Conservation (phyloP, 2,797 vertebrate species). For the Sus cebifrons region DNA sequence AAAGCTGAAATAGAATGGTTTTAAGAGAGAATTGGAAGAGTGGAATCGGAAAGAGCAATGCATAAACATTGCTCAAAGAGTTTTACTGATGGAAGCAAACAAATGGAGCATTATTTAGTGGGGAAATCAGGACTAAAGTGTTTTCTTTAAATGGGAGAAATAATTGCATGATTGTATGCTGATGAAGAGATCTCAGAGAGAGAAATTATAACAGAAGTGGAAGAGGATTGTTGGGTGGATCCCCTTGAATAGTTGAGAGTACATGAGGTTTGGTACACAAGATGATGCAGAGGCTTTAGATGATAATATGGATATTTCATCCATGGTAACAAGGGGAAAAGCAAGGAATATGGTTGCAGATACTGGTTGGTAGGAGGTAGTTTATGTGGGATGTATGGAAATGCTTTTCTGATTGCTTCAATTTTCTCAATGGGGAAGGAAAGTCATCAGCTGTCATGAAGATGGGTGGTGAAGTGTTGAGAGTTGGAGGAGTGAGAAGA, state of each 20-base stretch:
- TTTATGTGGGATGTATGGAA: neutral
- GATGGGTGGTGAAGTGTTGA: neutral
- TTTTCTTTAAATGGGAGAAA: neutral
- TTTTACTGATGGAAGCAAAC: slow-evolving; percentile 37
- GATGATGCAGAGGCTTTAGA: neutral
- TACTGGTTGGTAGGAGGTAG: neutral
- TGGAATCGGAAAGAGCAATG: neutral
- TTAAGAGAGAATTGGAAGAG: neutral
- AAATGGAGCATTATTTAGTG: slow-evolving; percentile 32
- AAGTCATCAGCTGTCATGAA: neutral
- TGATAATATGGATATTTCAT: slow-evolving; percentile 10
- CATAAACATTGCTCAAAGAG: neutral
- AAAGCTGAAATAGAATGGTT: neutral
- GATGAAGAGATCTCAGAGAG: neutral
- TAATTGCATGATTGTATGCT: neutral
- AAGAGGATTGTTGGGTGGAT: neutral
- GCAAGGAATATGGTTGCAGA: neutral
- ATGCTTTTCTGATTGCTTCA: slow-evolving; percentile 39
- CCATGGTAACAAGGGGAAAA: neutral
- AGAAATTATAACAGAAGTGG: neutral
- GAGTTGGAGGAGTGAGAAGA: neutral
- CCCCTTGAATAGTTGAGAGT: neutral
- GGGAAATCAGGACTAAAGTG: neutral
- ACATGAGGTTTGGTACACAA: neutral
- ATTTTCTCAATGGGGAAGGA: slow-evolving; percentile 1